Base-by-base conservation (phyloP, 2,113 vertebrate genomes). In the Indicator indicator region DNA sequence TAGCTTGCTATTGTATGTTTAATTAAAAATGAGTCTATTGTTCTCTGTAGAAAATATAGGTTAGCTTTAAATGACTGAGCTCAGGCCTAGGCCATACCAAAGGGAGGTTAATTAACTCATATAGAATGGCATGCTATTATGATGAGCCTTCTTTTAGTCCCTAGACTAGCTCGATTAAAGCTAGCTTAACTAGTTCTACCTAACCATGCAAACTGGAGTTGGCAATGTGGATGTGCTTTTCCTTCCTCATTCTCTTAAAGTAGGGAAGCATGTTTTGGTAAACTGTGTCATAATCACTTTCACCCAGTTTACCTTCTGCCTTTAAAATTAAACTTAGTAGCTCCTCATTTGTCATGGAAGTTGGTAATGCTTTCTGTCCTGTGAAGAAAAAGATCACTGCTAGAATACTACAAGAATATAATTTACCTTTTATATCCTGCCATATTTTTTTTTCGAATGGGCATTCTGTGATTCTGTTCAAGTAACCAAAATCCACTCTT, bases 21-120 rank as follows among this genome's bases (percentile, higher is more conserved):
- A 96, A 96, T 96, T 96, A 95, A 95, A 96, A 95, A 93, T 72
- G 54, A 86, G 44, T 54, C 42, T 88, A 42, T 94, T 96, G 92
- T 93, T 95, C 94, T 93, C 58, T 81, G 76, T 70, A 93, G 88
- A 88, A 94, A 88, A 95, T 94, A 83, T 94, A 90, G 90, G 90
- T 93, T 96, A 94, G 67, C 80, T 92, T 94, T 95, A 86, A 93
- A 88, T 93, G 74, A 89, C 74, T 84, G 62, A 93, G 83, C 83
- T 92, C 69, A 84, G 62, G 86, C 90, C 83, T 93, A 84, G 58
- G 48, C 88, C 48, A 11, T 76, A 64, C 48, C 64, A 83, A 90
- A 95, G 48, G 54, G 73, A 75, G 83, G 48, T 93, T 94, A 96
- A 95, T 95, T 96, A 96, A 90, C 88, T 94, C 58, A 30, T 94